phyloP scores from a whole-genome alignment of 1,140 invertebrate genomes.

The Drosophila repletoides region DNA sequence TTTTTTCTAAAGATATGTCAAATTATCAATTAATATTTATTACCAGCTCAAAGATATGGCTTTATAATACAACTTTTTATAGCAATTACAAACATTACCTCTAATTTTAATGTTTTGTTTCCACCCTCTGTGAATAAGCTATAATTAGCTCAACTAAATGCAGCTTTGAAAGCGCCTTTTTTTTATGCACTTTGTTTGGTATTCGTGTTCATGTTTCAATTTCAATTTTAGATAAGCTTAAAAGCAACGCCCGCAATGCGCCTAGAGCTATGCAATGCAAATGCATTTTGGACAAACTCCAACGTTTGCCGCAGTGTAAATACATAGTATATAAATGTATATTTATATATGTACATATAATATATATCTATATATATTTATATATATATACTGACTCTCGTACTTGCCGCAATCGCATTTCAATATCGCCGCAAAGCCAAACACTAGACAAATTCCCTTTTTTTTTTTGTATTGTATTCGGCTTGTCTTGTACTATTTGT shows the following conservation, averaged over 20 bases:
- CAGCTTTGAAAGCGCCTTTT: neutral
- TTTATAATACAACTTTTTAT: neutral
- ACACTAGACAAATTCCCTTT: slow-evolving; percentile 47
- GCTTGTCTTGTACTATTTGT: slow-evolving; percentile 1
- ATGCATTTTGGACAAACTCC: slow-evolving; percentile 70
- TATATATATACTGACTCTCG: neutral
- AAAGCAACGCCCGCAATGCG: slow-evolving; percentile 67
- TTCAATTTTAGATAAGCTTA: slow-evolving; percentile 73
- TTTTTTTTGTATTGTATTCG: slow-evolving; percentile 13
- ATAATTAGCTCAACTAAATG: slow-evolving; percentile 25
- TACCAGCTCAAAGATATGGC: too few species aligned
- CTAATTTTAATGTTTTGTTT: neutral
- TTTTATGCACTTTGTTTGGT: neutral
- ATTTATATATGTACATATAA: neutral
- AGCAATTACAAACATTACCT: neutral
- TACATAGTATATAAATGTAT: slow-evolving; percentile 7
- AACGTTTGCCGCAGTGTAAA: slow-evolving; percentile 74
- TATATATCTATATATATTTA: slow-evolving; percentile 2
- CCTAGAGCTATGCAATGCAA: slow-evolving; percentile 70
- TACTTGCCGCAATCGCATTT: slow-evolving; percentile 61
- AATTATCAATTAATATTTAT: too few species aligned
- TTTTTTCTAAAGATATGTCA: too few species aligned
- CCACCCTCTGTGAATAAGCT: neutral
- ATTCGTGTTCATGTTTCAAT: slow-evolving; percentile 26
- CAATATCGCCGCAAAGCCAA: slow-evolving; percentile 59